A percentile compares a stretch with the other conserved stretches of the same genome.
These are phyloP conservation scores for Strigamia maritima DNA, from an alignment of 2,888 invertebrate species.

Conservation along the genomic window DNA sequence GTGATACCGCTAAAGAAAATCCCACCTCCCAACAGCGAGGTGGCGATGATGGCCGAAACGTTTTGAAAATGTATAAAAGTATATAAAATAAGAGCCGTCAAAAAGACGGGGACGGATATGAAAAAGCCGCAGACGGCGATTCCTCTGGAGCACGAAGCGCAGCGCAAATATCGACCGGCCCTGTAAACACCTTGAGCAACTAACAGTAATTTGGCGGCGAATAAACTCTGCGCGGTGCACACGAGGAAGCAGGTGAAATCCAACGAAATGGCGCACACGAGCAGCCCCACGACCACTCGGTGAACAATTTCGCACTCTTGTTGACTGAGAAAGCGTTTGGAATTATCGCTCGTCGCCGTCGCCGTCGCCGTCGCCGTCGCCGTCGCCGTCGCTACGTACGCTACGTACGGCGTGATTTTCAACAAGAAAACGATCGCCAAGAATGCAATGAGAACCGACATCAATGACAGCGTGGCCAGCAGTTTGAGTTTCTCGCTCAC, in stretches of 20 bases:
- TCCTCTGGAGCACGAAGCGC: slow-evolving; percentile 83
- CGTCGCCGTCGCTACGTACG: too few species aligned
- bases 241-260: slow-evolving; percentile 88
- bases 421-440: slow-evolving; percentile 79
- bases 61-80: slow-evolving; percentile 90
- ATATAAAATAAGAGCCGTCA: slow-evolving; percentile 90
- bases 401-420: slow-evolving; percentile 66
- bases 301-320: slow-evolving; percentile 83
- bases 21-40: slow-evolving; percentile 83
- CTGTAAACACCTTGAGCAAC: slow-evolving; percentile 73
- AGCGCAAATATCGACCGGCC: slow-evolving; percentile 87
- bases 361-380: too few species aligned
- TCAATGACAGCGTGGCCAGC: slow-evolving; percentile 76
- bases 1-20: slow-evolving; percentile 89
- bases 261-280: slow-evolving; percentile 80
- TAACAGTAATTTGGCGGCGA: slow-evolving; percentile 85
- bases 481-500: slow-evolving; percentile 78
- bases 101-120: slow-evolving; percentile 87
- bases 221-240: slow-evolving; percentile 90
- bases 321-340: slow-evolving; percentile 44
- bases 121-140: slow-evolving; percentile 92
- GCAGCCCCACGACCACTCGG: slow-evolving; percentile 85
- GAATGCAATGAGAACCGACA: slow-evolving; percentile 76
- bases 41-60: slow-evolving; percentile 85
- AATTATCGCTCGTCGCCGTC: not conserved